Percentiles rank a stretch among this genome's conserved stretches.
These are phyloP conservation scores for Orcinus orca DNA, from an alignment of 2,113 vertebrate genomes.

Conservation along the genomic window DNA sequence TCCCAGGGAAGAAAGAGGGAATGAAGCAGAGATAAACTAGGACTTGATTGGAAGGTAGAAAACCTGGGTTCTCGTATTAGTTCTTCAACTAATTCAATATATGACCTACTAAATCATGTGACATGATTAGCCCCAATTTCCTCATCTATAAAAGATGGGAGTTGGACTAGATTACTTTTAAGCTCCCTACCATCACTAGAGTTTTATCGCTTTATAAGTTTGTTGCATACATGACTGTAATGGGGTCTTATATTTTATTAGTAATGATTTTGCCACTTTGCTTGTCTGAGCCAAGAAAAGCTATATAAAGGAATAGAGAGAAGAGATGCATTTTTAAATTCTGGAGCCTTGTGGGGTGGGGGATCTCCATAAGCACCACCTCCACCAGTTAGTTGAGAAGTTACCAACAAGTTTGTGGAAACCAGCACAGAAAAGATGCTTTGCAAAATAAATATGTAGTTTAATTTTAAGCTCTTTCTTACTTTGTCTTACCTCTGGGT, in stretches of 20 bases:
- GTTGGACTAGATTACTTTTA: background rate
- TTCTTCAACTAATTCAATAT: conserved; percentile 4
- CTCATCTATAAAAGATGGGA: background rate
- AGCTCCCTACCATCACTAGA: background rate
- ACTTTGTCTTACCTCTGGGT: background rate
- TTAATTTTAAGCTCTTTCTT: conserved; percentile 33
- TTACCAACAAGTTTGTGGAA: background rate
- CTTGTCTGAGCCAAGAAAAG: background rate
- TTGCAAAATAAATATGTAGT: background rate
- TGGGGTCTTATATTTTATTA: background rate
- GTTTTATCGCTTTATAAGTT: background rate
- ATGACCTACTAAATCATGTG: background rate
- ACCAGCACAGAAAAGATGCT: background rate
- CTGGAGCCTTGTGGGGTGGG: background rate
- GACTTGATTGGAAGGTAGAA: background rate
- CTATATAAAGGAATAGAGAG: background rate
- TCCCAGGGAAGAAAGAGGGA: background rate
- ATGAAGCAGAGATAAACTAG: background rate
- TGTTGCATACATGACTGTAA: background rate
- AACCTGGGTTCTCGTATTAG: background rate
- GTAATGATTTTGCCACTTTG: background rate
- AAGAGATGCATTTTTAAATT: background rate
- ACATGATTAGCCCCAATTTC: background rate
- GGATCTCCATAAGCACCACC: background rate
- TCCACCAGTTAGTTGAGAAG: background rate